Evolutionary conservation across 2,113 vertebrate species (phyloP).

Genomic region (Leiothrix lutea): DNA sequence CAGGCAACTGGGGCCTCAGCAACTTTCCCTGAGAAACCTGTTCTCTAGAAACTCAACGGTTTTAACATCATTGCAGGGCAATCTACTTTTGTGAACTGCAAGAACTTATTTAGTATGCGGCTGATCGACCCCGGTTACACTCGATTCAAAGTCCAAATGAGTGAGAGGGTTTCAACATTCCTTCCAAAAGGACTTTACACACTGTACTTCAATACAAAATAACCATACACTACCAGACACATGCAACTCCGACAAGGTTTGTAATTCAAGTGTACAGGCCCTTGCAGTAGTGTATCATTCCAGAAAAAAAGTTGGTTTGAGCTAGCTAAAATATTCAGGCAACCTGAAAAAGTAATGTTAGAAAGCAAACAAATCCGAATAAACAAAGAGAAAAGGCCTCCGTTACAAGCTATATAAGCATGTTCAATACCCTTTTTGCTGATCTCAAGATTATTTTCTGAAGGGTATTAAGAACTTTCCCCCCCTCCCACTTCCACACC

Average conservation of each 20-base stretch:
- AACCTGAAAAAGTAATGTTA: not conserved
- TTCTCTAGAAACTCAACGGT: not conserved
- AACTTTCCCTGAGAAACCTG: not conserved
- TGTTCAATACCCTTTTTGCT: not conserved
- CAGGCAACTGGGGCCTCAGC: not conserved
- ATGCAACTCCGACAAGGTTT: not conserved
- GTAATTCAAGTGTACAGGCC: not conserved
- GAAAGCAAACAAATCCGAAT: not conserved
- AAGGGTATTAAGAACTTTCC: not conserved
- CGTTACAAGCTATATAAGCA: not conserved
- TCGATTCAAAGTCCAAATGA: not conserved
- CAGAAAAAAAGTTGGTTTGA: not conserved
- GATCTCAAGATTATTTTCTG: not conserved
- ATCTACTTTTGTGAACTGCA: not conserved
- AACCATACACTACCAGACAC: not conserved
- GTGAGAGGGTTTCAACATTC: not conserved
- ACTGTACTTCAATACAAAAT: not conserved
- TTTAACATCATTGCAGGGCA: not conserved
- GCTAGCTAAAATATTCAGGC: not conserved
- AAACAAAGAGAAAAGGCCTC: not conserved
- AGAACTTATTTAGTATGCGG: not conserved
- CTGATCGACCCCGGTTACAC: fast-evolving
- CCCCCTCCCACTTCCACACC: slow-evolving; percentile 37
- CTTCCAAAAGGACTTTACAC: not conserved
- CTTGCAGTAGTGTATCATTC: not conserved